Conservation (phyloP, 2,888 invertebrate species). For the Hedya salicella region DNA sequence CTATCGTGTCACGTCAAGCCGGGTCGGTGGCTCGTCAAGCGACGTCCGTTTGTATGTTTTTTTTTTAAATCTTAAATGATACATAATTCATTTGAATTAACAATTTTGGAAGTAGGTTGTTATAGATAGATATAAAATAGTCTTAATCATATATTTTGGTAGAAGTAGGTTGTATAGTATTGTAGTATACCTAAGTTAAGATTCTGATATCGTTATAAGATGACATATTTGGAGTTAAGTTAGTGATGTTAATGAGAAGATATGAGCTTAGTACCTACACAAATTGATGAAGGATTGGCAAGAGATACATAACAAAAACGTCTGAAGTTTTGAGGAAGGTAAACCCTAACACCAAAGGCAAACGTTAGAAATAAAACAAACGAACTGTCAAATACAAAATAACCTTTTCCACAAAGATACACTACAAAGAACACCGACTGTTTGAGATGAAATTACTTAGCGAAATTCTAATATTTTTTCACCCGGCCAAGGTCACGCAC, state of each 20-base stretch:
- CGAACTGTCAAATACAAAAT: background rate
- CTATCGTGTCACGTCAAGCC: slow-evolving; percentile 50
- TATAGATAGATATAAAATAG: background rate
- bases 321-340: background rate
- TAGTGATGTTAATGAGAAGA: too few relatives aligned
- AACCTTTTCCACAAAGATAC: background rate
- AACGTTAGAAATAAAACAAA: slow-evolving; percentile 11
- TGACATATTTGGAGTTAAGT: too few relatives aligned
- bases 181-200: too few relatives aligned
- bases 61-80: slow-evolving; percentile 37
- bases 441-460: slow-evolving; percentile 27
- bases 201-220: too few relatives aligned
- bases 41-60: slow-evolving; percentile 29
- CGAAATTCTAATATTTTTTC: slow-evolving; percentile 21
- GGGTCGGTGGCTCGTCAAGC: slow-evolving; percentile 42
- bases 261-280: too few relatives aligned
- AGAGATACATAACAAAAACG: background rate
- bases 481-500: slow-evolving; percentile 27
- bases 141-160: background rate
- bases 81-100: slow-evolving; percentile 38
- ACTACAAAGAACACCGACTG: slow-evolving; percentile 25
- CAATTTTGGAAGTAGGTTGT: background rate
- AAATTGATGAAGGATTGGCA: background rate
- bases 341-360: background rate
- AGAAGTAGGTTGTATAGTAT: background rate